These are phyloP conservation scores for Gymnocheta viridis DNA, from an alignment of 2,888 invertebrate genomes.

Conservation along the genomic window DNA sequence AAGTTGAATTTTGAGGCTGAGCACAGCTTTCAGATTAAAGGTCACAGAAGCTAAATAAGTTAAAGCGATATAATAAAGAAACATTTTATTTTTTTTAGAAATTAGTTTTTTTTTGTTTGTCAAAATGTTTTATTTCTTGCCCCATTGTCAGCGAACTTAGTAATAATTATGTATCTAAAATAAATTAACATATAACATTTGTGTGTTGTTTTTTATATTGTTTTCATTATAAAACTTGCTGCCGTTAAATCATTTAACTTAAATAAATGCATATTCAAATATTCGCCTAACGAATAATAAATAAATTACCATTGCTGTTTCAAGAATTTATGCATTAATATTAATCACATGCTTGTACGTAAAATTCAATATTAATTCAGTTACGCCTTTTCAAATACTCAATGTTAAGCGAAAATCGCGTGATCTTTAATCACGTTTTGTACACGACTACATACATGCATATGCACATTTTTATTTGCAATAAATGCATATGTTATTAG, in stretches of 20 bases:
- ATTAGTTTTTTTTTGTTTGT: neutral
- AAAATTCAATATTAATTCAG: slow-evolving; percentile 3
- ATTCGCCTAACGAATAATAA: neutral
- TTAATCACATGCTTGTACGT: neutral
- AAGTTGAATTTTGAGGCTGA: neutral
- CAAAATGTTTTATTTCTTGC: neutral
- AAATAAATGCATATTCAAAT: slow-evolving; percentile 15
- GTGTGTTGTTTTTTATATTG: neutral
- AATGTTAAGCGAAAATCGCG: slow-evolving; percentile 50
- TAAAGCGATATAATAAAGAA: too few species aligned
- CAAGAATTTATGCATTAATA: slow-evolving; percentile 10
- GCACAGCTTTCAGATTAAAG: neutral
- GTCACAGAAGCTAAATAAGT: too few species aligned
- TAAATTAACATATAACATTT: neutral
- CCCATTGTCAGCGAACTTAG: too few species aligned
- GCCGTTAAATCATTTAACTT: too few species aligned
- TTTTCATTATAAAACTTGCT: too few species aligned
- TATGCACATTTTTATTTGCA: neutral
- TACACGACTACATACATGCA: neutral
- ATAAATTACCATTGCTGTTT: slow-evolving; percentile 11
- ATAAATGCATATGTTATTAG: neutral
- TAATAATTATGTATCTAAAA: neutral
- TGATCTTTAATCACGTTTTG: slow-evolving; percentile 54
- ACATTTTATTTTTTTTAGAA: too few species aligned
- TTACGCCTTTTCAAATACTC: slow-evolving; percentile 16